phyloP scores from a whole-genome alignment of 2,113 vertebrate species.

The Paraplagusia blochii region DNA sequence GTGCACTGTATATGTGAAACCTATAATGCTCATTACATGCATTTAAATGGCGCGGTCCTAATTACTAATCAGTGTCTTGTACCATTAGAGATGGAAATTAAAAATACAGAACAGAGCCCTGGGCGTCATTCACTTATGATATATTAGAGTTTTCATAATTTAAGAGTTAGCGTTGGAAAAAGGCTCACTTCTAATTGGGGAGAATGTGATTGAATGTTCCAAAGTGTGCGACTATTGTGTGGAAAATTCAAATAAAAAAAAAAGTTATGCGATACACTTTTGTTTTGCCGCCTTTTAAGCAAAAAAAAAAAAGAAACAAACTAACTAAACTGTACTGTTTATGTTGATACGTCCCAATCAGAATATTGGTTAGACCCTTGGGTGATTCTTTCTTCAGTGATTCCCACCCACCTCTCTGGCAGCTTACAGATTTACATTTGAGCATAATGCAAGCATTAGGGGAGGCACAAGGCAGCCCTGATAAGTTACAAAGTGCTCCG shows the following conservation, averaged over 20 bases:
- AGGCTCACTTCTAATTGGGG: constrained; percentile 23
- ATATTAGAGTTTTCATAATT: constrained; percentile 50
- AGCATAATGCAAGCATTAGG: constrained; percentile 82
- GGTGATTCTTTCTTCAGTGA: constrained; percentile 74
- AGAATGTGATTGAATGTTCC: not conserved
- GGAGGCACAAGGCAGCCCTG: constrained; percentile 80
- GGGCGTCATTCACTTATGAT: constrained; percentile 62
- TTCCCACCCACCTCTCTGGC: constrained; percentile 79
- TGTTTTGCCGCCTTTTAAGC: constrained; percentile 51
- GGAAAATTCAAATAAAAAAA: constrained; percentile 35
- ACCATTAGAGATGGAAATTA: constrained; percentile 79
- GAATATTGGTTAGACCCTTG: constrained; percentile 75
- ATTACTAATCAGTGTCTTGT: constrained; percentile 74
- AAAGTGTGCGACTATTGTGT: constrained; percentile 33
- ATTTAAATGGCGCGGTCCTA: constrained; percentile 66
- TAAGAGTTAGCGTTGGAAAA: constrained; percentile 34
- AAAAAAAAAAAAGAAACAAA: not conserved
- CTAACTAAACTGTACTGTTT: constrained; percentile 67
- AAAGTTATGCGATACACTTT: constrained; percentile 47
- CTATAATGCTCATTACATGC: constrained; percentile 72
- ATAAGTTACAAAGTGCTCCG: constrained; percentile 82
- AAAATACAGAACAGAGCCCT: constrained; percentile 70
- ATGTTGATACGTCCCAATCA: constrained; percentile 69
- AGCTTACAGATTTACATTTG: constrained; percentile 81
- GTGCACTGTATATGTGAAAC: constrained; percentile 55